Evolutionary conservation across 2,888 invertebrate species (phyloP), one percentile per base, ranked within the genome.

Genomic region (Eumerus sabulonum): DNA sequence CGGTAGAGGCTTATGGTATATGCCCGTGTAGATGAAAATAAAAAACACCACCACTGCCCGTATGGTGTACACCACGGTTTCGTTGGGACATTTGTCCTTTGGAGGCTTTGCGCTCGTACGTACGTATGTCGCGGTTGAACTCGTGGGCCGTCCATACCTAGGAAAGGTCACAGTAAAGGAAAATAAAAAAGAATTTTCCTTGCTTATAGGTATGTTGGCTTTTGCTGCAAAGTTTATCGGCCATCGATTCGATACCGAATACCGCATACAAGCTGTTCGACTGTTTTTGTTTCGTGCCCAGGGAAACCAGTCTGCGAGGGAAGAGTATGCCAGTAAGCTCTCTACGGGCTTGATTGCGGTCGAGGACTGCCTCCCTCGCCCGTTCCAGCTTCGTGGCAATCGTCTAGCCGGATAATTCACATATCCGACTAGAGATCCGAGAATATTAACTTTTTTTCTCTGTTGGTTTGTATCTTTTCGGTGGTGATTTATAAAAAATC

Each of bases 321-420:
- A n/a, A 62, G 53, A 63, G 67, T 59, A 67, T 57, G 62, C 73
- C 73, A 67, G 67, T 73, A 77, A 67, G 73, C 73, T 73, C 27
- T 27, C 16, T 77, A 63, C 62, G 63, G 59, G 63, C 73, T 77
- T 73, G 67, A 77, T 77, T 77, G 77, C 77, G 77, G 77, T 77
- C 73, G 77, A 77, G 63, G 73, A 77, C 73, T 67, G n/a, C n/a
- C 40, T 11, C 12, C 36, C 9, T 54, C 14, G 19, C 38, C 14
- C 2, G 27, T 27, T 27, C 27, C 3, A 7, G 27, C 7, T 27
- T 27, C 1, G 36, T 53, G 51, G 18, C 60, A 17, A 19, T 36
- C 50, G 67, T 56, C 67, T 77, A 73, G 59, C 36, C 62, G 42
- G 11, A 40, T 77, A 53, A 72, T 73, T 77, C 73, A 67, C 77